These are phyloP conservation scores for Chesias legatella DNA, from an alignment of 2,888 invertebrate genomes.

Conservation along the genomic window DNA sequence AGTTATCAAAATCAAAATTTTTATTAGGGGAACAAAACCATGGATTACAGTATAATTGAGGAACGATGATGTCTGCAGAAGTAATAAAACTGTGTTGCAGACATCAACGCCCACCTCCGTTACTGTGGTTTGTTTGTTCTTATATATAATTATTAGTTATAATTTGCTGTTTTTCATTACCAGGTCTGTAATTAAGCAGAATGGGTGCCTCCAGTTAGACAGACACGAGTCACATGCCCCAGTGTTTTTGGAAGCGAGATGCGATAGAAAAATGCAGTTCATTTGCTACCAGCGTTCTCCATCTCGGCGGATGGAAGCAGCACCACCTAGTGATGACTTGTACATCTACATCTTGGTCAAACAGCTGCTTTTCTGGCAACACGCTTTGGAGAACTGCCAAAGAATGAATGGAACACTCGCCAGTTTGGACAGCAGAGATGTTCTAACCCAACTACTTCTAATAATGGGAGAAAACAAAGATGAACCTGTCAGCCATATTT, in stretches of 20 bases:
- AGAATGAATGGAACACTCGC: conserved; percentile 64
- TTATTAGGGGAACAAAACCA: too few relatives aligned
- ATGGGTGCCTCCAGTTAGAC: conserved; percentile 73
- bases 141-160: background rate
- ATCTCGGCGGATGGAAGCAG: conserved; percentile 28
- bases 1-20: too few relatives aligned
- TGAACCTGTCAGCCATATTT: conserved; percentile 61
- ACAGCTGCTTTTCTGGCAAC: conserved; percentile 61
- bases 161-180: conserved; percentile 17
- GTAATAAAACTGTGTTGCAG: too few relatives aligned
- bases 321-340: conserved; percentile 58
- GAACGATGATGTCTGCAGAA: too few relatives aligned
- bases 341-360: conserved; percentile 61
- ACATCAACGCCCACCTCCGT: too few relatives aligned
- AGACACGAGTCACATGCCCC: conserved; percentile 61
- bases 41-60: too few relatives aligned
- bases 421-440: conserved; percentile 49
- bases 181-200: conserved; percentile 49
- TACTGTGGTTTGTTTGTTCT: too few relatives aligned
- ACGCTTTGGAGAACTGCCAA: conserved; percentile 63
- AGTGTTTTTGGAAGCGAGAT: conserved; percentile 69
- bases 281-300: conserved; percentile 60
- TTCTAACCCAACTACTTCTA: conserved; percentile 55
- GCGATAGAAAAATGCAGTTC: conserved; percentile 73
- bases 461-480: conserved; percentile 70